These are phyloP conservation scores for Parauchenoglanis punctatus DNA, from an alignment of 2,797 vertebrate species.

Conservation along the genomic window DNA sequence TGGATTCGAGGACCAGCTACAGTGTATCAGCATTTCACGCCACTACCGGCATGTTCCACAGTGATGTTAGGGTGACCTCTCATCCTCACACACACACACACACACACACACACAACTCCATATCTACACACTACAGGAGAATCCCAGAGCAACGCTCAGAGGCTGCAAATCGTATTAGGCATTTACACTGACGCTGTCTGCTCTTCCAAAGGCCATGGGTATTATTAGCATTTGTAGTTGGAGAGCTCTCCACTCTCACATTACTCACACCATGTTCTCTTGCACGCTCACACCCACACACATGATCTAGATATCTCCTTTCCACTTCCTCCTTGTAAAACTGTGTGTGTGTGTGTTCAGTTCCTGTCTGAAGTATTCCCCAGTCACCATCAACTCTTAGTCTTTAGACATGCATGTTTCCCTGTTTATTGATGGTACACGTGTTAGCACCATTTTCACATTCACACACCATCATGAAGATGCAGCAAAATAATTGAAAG, in stretches of 20 bases:
- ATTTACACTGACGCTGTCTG: constrained; percentile 43
- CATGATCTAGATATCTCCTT: constrained; percentile 40
- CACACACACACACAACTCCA: neutral
- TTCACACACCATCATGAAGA: neutral
- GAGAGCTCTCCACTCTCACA: constrained; percentile 50
- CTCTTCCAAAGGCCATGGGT: constrained; percentile 51
- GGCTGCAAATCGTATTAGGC: neutral
- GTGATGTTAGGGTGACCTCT: neutral
- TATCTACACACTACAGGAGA: neutral
- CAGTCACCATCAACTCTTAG: neutral
- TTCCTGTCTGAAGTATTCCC: neutral
- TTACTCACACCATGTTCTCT: constrained; percentile 59
- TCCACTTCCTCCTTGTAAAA: constrained; percentile 52
- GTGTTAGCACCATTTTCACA: neutral
- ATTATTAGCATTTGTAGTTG: constrained; percentile 60
- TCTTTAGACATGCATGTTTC: neutral
- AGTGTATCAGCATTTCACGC: neutral
- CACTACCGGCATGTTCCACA: neutral
- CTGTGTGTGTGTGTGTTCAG: constrained; percentile 30
- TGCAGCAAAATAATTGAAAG: neutral
- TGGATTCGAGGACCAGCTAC: neutral
- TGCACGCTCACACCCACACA: constrained; percentile 48
- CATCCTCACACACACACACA: neutral
- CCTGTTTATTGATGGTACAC: neutral
- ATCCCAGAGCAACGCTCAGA: neutral